Percentiles rank a stretch among this genome's conserved stretches.
Conservation (phyloP, 2,888 invertebrate species). For the Thecocarcelia acutangulata region DNA sequence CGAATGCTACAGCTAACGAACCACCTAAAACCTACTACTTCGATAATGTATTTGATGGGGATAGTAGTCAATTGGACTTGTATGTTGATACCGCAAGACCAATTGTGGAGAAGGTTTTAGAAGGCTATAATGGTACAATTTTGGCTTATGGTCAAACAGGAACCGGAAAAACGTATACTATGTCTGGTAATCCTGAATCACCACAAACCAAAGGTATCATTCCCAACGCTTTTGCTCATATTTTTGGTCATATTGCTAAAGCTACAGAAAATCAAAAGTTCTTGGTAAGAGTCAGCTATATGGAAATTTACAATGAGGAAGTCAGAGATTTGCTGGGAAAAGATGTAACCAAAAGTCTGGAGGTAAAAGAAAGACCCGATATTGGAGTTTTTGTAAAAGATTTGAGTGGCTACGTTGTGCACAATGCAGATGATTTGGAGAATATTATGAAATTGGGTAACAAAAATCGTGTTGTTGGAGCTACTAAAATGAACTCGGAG, state of each 20-base stretch:
- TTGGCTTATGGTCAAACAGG: conserved; percentile 96
- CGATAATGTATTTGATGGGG: conserved; percentile 95
- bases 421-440: conserved; percentile 97
- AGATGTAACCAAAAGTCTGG: conserved; percentile 91
- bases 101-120: conserved; percentile 97
- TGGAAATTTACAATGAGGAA: conserved; percentile 99
- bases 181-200: conserved; percentile 94
- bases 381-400: conserved; percentile 98
- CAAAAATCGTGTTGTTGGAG: conserved; percentile 94
- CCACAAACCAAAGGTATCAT: conserved; percentile 97
- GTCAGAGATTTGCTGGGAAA: conserved; percentile 96
- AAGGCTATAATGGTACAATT: conserved; percentile 97
- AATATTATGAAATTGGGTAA: conserved; percentile 98
- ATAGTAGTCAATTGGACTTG: conserved; percentile 91
- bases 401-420: conserved; percentile 97
- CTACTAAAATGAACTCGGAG: conserved; percentile 98
- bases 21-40: conserved; percentile 95
- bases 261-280: conserved; percentile 97
- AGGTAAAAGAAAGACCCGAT: conserved; percentile 97
- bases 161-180: conserved; percentile 99
- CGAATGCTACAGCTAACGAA: conserved; percentile 87
- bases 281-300: conserved; percentile 97
- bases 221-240: conserved; percentile 99
- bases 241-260: conserved; percentile 98
- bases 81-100: conserved; percentile 98